These are phyloP conservation scores for Rana temporaria DNA, from an alignment of 2,113 vertebrate genomes.

Conservation along the genomic window DNA sequence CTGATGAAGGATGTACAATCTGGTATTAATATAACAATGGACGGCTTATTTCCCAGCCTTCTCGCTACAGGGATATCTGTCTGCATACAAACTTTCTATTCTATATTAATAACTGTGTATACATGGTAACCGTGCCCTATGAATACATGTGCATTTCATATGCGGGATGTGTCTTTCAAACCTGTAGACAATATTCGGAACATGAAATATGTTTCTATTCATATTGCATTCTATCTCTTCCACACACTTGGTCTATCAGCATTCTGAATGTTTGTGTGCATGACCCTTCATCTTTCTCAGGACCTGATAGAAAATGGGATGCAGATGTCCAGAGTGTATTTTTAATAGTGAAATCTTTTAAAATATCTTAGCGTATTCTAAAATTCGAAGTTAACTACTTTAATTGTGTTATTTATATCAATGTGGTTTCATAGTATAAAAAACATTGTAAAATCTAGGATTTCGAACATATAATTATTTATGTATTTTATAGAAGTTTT, in stretches of 20 bases:
- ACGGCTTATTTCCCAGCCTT: too few relatives aligned
- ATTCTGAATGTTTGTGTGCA: slow-evolving; percentile 4
- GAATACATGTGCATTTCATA: neutral
- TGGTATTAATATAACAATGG: too few relatives aligned
- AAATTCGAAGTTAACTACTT: neutral
- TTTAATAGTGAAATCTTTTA: neutral
- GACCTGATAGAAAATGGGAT: slow-evolving; percentile 34
- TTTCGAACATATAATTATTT: too few relatives aligned
- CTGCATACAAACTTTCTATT: too few relatives aligned
- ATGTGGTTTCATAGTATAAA: too few relatives aligned
- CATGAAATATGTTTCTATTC: slow-evolving; percentile 7
- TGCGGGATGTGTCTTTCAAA: neutral
- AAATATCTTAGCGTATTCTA: slow-evolving; percentile 5
- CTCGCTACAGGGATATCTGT: too few relatives aligned
- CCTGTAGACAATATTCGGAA: neutral
- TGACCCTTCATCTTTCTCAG: slow-evolving; percentile 38
- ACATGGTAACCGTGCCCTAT: too few relatives aligned
- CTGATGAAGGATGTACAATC: too few relatives aligned
- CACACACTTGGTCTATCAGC: neutral
- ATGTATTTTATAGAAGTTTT: too few relatives aligned
- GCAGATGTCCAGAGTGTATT: slow-evolving; percentile 32
- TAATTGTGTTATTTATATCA: neutral
- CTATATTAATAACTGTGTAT: too few relatives aligned
- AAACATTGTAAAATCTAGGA: too few relatives aligned
- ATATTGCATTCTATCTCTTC: neutral